Percentiles rank a stretch among this genome's conserved stretches.
Conservation (phyloP, 2,888 invertebrate genomes). For the Plutella xylostella region DNA sequence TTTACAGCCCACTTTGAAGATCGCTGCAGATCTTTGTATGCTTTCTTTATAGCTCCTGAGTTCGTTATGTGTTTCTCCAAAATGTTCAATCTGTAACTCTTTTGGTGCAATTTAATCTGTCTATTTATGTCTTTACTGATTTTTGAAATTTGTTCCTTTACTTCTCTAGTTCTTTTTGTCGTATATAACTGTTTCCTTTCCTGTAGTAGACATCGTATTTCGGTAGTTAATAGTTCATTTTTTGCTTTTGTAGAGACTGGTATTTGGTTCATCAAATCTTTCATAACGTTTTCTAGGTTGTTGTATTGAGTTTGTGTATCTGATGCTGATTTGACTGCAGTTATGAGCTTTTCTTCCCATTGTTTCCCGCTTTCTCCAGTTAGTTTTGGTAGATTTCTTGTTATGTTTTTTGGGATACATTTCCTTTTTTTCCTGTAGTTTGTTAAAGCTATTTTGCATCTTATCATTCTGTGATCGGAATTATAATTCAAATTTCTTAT, state of each 20-base stretch:
- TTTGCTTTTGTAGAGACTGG: not conserved
- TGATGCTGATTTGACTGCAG: not conserved
- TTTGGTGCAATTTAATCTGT: not conserved
- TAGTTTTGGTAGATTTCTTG: slow-evolving; percentile 6
- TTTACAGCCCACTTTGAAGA: slow-evolving; percentile 8
- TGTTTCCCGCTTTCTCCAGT: slow-evolving; percentile 5
- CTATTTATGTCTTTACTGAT: slow-evolving; percentile 11
- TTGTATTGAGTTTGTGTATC: slow-evolving; percentile 4
- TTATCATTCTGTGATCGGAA: slow-evolving; percentile 10
- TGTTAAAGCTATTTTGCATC: slow-evolving; percentile 8
- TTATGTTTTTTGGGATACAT: not conserved
- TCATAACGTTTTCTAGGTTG: slow-evolving; percentile 4
- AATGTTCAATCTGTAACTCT: not conserved
- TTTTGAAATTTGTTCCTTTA: slow-evolving; percentile 3
- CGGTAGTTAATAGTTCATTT: not conserved
- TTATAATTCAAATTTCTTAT: slow-evolving; percentile 8
- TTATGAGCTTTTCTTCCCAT: not conserved
- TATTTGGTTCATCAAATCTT: not conserved
- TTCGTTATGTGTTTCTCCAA: slow-evolving; percentile 2
- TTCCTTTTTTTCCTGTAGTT: not conserved
- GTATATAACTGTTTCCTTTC: slow-evolving; percentile 6
- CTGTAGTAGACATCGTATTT: not conserved
- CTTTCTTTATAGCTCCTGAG: slow-evolving; percentile 12
- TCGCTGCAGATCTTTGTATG: slow-evolving; percentile 7
- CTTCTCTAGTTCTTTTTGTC: slow-evolving; percentile 6